Evolutionary conservation across 2,113 vertebrate species (phyloP).

Genomic region (Todiramphus saurophagus): DNA sequence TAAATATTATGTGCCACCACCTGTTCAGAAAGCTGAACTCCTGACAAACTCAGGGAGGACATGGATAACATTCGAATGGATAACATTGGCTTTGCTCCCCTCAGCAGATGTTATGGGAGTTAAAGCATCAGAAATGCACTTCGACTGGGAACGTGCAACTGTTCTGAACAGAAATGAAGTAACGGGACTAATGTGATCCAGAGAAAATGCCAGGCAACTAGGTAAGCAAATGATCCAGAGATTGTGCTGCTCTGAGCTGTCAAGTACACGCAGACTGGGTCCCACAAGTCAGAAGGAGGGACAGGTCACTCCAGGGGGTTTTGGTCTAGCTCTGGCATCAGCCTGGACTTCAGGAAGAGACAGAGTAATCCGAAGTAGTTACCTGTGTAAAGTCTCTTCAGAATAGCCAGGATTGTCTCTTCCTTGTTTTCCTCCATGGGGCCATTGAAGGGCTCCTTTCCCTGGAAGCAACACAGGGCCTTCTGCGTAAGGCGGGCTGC

Average conservation of each 20-base stretch:
- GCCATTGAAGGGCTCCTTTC: conserved; percentile 74
- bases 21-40: not conserved
- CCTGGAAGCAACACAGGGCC: conserved; percentile 77
- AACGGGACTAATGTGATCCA: not conserved
- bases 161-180: not conserved
- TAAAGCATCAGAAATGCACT: not conserved
- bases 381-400: conserved; percentile 88
- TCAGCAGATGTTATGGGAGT: not conserved
- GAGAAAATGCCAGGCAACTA: not conserved
- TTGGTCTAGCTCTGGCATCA: not conserved
- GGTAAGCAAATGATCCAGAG: not conserved
- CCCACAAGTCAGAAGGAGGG: not conserved
- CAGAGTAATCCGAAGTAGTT: not conserved
- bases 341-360: not conserved
- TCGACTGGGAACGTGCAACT: not conserved
- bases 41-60: not conserved
- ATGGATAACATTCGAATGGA: not conserved
- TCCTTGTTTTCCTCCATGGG: conserved; percentile 4
- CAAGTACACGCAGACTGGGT: not conserved
- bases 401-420: conserved; percentile 71
- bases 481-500: conserved; percentile 80
- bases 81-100: not conserved
- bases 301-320: not conserved
- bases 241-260: not conserved
- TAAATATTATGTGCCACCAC: not conserved